Conservation (phyloP, 2,797 vertebrate genomes). For the Discoglossus pictus region DNA sequence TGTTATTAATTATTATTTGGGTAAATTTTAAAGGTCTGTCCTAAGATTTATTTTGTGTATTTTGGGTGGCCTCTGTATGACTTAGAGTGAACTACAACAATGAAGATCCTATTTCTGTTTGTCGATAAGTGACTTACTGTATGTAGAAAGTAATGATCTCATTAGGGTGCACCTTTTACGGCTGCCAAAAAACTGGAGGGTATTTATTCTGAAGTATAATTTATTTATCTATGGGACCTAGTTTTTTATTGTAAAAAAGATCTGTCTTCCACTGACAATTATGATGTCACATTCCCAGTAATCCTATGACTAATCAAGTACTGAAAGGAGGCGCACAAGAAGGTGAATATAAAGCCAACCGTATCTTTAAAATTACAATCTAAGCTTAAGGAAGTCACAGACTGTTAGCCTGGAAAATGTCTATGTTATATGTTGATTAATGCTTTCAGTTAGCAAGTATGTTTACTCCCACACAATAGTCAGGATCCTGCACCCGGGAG, state of each 20-base stretch:
- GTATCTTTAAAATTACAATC: conserved; percentile 32
- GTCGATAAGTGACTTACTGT: conserved; percentile 48
- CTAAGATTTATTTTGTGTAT: not conserved
- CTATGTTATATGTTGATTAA: conserved; percentile 49
- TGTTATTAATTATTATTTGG: not conserved
- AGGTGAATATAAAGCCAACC: conserved; percentile 10
- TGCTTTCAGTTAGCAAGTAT: conserved; percentile 38
- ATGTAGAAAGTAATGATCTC: conserved; percentile 25
- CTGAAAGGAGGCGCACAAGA: conserved; percentile 53
- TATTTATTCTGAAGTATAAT: conserved; percentile 39
- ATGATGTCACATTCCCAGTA: conserved; percentile 38
- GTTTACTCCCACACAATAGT: conserved; percentile 6
- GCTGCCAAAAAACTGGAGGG: conserved; percentile 48
- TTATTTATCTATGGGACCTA: conserved; percentile 49
- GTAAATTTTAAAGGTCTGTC: not conserved
- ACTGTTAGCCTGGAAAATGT: conserved; percentile 41
- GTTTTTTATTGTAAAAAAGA: conserved; percentile 41
- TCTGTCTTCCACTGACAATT: conserved; percentile 40
- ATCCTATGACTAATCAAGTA: conserved; percentile 40
- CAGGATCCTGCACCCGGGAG: conserved; percentile 38
- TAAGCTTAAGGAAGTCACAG: conserved; percentile 45
- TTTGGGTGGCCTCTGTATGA: conserved; percentile 24
- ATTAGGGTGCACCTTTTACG: not conserved
- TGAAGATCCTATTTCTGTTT: conserved; percentile 49
- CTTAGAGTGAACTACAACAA: conserved; percentile 31